Evolutionary conservation across 2,888 invertebrate species (phyloP), one percentile per base, ranked within the genome.

Genomic region (Mythimna vitellina): DNA sequence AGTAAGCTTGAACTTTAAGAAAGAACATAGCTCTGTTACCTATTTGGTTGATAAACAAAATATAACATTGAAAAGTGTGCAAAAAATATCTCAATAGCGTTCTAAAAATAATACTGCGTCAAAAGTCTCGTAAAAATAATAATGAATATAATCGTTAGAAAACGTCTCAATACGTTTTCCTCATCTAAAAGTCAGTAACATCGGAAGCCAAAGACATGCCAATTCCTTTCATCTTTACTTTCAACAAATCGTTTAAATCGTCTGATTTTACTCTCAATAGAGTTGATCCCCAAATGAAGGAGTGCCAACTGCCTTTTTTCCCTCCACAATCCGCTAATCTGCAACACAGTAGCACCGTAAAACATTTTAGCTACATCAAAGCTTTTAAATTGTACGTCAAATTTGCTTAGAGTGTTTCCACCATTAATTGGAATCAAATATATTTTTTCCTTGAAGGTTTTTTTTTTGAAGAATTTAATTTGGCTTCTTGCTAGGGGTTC

Each of bases 401-500:
- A 81, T 82, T 81, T 65, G 82, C 51, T 63, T 63, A 46, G 60
- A 83, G 70, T 85, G 81, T 73, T 81, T 58, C 70, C 66, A 56
- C 65, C 79, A 71, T 87, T 87, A 87, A 90, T 90, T 88, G 87
- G 82, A 88, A 87, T 81, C 73, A 82, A 86, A 87, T 82, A 83
- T 78, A 81, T 84, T 80, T 82, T 74, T 81, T 73, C 79, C 80
- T 73, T 80, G 67, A 73, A 69, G 49, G 75, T 78, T 83, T 65
- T 62, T 42, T 82, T 81, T 83, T 70, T 62, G 22, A n/a, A 12
- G 63, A 74, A 74, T 74, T 71, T 76, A 38, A 63, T 83, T 82
- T 73, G 57, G 3, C 57, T 80, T 70, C 22, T 22, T 29, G 35
- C 51, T 10, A n/a, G 49, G 65, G 51, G 42, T 14, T 20, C 12